phyloP scores from a whole-genome alignment of 2,113 vertebrate species.

The Psammodynastes pulverulentus region DNA sequence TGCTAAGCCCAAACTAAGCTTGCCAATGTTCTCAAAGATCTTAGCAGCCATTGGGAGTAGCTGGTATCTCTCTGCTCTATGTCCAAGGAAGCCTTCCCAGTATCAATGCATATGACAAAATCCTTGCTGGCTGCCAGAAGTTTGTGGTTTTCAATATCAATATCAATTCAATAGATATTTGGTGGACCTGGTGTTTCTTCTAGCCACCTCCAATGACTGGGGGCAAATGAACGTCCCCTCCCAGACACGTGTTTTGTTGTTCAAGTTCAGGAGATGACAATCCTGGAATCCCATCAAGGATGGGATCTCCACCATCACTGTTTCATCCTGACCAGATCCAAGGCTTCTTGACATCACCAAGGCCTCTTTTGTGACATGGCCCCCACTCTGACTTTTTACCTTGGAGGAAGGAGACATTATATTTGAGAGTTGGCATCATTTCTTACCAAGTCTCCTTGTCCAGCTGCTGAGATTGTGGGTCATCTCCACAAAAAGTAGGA shows the following conservation, averaged over 20 bases:
- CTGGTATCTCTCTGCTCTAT: neutral
- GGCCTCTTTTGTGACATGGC: neutral
- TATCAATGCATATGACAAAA: neutral
- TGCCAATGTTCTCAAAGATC: constrained; percentile 88
- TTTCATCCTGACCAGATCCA: neutral
- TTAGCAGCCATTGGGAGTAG: constrained; percentile 77
- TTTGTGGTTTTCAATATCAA: too few species aligned
- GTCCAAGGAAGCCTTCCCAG: constrained; percentile 57
- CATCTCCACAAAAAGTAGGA: neutral
- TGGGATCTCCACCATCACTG: neutral
- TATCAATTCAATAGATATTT: too few species aligned
- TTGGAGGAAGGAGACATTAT: neutral
- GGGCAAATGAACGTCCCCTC: too few species aligned
- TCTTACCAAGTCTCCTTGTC: neutral
- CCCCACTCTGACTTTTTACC: neutral
- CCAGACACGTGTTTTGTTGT: neutral
- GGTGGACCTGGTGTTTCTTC: neutral
- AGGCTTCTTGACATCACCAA: neutral
- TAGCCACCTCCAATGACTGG: neutral
- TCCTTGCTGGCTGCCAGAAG: neutral
- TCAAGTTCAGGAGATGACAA: too few species aligned
- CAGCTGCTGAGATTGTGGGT: neutral
- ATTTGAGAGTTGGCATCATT: neutral
- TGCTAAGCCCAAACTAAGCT: constrained; percentile 89
- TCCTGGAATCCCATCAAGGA: neutral